These are phyloP conservation scores for Graptemys geographica DNA, from an alignment of 2,797 vertebrate species.

Conservation along the genomic window DNA sequence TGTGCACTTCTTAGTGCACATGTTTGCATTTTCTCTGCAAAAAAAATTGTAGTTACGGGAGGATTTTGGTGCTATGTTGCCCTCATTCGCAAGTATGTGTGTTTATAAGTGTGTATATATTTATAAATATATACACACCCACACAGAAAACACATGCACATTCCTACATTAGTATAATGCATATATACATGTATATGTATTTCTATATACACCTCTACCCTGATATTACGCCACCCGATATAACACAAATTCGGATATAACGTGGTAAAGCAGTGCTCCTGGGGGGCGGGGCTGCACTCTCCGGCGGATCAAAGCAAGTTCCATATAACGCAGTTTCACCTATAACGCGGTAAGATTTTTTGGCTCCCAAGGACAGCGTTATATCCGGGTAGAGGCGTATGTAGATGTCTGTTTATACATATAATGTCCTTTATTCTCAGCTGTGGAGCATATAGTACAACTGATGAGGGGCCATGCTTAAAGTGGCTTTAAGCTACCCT, in stretches of 20 bases:
- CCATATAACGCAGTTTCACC: too few species aligned
- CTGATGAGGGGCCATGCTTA: not conserved
- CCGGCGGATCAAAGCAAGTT: too few species aligned
- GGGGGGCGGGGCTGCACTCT: too few species aligned
- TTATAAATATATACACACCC: not conserved
- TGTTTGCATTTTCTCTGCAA: not conserved
- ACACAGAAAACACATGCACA: not conserved
- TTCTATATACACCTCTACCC: not conserved
- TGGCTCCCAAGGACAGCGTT: too few species aligned
- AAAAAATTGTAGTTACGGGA: slow-evolving; percentile 21
- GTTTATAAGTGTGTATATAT: not conserved
- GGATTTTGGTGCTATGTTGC: slow-evolving; percentile 28
- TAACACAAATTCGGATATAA: too few species aligned
- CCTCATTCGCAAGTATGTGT: not conserved
- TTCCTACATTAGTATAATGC: not conserved
- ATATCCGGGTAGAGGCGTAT: not conserved
- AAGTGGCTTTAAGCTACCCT: not conserved
- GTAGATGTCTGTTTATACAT: not conserved
- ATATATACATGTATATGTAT: slow-evolving; percentile 3
- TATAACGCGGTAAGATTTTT: too few species aligned
- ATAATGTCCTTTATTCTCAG: not conserved
- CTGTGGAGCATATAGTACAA: not conserved
- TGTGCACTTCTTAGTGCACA: slow-evolving; percentile 31
- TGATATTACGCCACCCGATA: too few species aligned
- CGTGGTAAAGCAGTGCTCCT: too few species aligned